Evolutionary conservation across 2,797 vertebrate species (phyloP), one percentile per base, ranked within the genome.

Genomic region (Microhierax caerulescens): DNA sequence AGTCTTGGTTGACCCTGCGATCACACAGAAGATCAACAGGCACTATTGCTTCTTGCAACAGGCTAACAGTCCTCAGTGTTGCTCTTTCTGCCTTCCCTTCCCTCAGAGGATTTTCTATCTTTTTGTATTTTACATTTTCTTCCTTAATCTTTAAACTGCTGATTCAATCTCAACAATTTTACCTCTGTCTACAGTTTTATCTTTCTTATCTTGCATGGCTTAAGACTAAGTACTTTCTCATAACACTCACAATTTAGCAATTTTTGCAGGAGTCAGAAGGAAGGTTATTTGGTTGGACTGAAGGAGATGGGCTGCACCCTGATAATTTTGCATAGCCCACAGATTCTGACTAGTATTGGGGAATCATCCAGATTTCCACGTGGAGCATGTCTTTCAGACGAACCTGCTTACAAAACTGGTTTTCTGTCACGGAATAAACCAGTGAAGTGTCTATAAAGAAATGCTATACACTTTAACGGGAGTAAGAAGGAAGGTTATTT

Each of bases 241-340:
- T 20, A 24, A 21, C 14, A 5, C 20, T 24, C 36, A 57, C 30
- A 24, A 28, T 21, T 34, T 7, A 5, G 2, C 48, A 15, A 7
- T 15, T 59, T 77, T 63, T 34, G 21, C 5, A 2, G 0, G 37
- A 54, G n/a, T 18, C 25, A 47, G 18, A n/a, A 32, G 23, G 21
- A 32, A 8, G 16, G 13, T 34, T 53, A 37, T 30, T 74, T 7
- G 3, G 9, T 2, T 34, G 48, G 39, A 39, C 34, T 39, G n/a
- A 36, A 45, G 24, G 36, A 41, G 20, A 25, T 15, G 8, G n/a
- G 9, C 18, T 20, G 34, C 18, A 34, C 19, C 22, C 51, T 7
- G 11, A 2, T 16, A 22, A 36, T 15, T 5, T 0, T 2, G 9
- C 1, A 0, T 6, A 50, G 21, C 25, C 54, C 60, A 61, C 13